Evolutionary conservation across 2,113 vertebrate species (phyloP).

Genomic region (Urocynchramus pylzowi): DNA sequence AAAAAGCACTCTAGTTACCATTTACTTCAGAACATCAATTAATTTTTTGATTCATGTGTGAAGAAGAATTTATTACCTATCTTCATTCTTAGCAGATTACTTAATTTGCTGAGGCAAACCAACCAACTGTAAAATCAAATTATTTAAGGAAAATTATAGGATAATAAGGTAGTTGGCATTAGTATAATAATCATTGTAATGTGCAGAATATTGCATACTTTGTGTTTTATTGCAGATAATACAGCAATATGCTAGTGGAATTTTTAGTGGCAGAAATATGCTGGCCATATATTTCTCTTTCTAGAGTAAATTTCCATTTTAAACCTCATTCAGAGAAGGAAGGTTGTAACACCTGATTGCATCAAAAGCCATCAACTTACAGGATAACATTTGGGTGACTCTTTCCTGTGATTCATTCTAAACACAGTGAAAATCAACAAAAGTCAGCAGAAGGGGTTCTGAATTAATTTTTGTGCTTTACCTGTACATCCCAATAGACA

Average conservation of each 20-base stretch:
- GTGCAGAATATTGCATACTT: background rate
- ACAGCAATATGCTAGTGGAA: background rate
- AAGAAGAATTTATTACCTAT: background rate
- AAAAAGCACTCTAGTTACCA: background rate
- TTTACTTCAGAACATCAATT: background rate
- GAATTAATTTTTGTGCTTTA: background rate
- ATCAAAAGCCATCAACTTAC: background rate
- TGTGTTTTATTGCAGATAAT: background rate
- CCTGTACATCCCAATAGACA: background rate
- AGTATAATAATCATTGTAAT: background rate
- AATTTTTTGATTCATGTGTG: background rate
- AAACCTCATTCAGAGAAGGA: background rate
- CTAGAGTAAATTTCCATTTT: background rate
- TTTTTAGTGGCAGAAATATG: background rate
- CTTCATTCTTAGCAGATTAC: background rate
- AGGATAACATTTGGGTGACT: background rate
- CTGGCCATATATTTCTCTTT: background rate
- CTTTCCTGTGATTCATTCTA: background rate
- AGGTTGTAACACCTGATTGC: background rate
- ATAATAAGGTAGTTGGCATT: constrained; percentile 2
- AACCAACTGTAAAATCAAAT: constrained; percentile 43
- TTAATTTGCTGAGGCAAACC: constrained; percentile 14
- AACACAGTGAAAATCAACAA: background rate
- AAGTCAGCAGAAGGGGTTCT: background rate
- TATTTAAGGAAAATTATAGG: constrained; percentile 33